phyloP scores from a whole-genome alignment of 2,113 vertebrate genomes.

The Oncorhynchus kisutch region DNA sequence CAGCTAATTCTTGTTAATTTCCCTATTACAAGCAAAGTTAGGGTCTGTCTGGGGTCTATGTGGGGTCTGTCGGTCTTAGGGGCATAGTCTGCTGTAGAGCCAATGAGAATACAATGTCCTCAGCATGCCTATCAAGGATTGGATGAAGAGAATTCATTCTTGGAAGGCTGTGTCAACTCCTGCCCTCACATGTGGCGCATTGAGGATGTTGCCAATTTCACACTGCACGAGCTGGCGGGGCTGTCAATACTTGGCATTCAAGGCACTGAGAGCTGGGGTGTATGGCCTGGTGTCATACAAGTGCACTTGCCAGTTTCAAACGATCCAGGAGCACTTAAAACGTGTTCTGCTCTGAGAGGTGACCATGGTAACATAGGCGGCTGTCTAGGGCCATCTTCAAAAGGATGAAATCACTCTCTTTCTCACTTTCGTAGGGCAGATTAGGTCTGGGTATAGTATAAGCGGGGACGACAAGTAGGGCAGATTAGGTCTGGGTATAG shows the following conservation, averaged over 20 bases:
- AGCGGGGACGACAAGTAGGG: neutral
- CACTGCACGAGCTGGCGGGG: neutral
- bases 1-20: no score
- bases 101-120: neutral
- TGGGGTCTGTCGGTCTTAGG: no score
- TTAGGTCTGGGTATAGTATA: neutral
- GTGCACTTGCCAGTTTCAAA: neutral
- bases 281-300: neutral
- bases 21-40: no score
- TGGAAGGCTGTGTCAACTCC: no score
- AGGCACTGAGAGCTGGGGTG: neutral
- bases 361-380: neutral
- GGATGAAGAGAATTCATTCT: no score
- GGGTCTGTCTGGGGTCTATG: no score
- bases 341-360: neutral
- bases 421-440: neutral
- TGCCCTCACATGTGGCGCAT: no score
- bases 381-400: neutral
- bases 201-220: neutral
- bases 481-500: neutral
- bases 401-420: constrained; percentile 3
- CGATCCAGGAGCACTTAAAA: no score
- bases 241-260: constrained; percentile 6
- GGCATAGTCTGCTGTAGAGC: neutral
- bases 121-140: neutral